phyloP scores from a whole-genome alignment of 1,140 invertebrate species.

The Drusus annulatus region DNA sequence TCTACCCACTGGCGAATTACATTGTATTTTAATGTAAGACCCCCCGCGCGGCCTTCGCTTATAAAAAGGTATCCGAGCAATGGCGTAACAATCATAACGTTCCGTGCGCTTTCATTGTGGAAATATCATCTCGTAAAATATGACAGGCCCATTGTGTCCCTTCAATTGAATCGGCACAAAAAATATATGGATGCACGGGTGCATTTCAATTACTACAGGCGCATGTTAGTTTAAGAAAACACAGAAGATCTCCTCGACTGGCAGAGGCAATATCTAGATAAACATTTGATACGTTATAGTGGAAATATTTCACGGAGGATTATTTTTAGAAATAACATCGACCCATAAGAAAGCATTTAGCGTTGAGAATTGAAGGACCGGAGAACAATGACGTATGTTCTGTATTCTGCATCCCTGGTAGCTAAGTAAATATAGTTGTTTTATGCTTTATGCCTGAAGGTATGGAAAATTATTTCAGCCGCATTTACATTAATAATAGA shows the following conservation, averaged over 20 bases:
- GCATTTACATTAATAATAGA: not conserved
- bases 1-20: no score
- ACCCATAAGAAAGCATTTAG: not conserved
- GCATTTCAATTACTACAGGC: constrained; percentile 44
- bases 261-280: constrained; percentile 20
- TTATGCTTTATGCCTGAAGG: not conserved
- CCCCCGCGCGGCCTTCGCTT: constrained; percentile 14
- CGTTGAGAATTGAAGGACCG: not conserved
- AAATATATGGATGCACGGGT: constrained; percentile 28
- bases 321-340: constrained; percentile 47
- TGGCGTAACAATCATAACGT: constrained; percentile 27
- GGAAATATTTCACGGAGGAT: constrained; percentile 36
- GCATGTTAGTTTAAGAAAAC: constrained; percentile 39
- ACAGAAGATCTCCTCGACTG: not conserved
- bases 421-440: not conserved
- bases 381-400: constrained; percentile 27
- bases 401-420: not conserved
- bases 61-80: constrained; percentile 31
- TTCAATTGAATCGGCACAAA: constrained; percentile 45
- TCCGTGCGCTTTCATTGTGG: not conserved
- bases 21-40: not conserved
- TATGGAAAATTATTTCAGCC: constrained; percentile 18
- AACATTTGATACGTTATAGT: constrained; percentile 41
- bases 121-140: constrained; percentile 38
- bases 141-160: constrained; percentile 39